Conservation (phyloP, 2,888 invertebrate genomes). For the Lasius fuliginosus region DNA sequence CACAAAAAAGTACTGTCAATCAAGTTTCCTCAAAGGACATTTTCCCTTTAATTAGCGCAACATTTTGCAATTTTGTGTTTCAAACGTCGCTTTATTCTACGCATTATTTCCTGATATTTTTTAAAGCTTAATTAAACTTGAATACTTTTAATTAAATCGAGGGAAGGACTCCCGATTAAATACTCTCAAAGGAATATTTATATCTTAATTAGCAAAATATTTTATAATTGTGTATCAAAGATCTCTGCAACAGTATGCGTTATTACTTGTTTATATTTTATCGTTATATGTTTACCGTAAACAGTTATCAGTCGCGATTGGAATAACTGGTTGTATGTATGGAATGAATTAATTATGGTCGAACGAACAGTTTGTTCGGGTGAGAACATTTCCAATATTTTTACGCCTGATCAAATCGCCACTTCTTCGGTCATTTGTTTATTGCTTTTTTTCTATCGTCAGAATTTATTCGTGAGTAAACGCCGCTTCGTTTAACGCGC, state of each 20-base stretch:
- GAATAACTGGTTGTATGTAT: conserved; percentile 10
- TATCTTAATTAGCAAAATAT: conserved; percentile 8
- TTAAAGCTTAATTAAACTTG: conserved; percentile 34
- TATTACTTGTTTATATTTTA: neutral
- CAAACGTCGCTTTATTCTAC: neutral
- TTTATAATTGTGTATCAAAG: conserved; percentile 12
- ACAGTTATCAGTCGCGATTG: neutral
- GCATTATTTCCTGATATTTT: neutral
- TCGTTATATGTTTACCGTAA: conserved; percentile 4
- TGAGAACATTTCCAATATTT: conserved; percentile 48
- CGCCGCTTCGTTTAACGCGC: conserved; percentile 48
- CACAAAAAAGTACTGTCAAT: neutral
- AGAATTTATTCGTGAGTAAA: conserved; percentile 51
- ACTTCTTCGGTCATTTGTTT: conserved; percentile 49
- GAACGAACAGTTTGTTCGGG: conserved; percentile 19
- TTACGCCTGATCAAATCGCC: conserved; percentile 39
- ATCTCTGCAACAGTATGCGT: neutral
- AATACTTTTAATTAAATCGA: conserved; percentile 38
- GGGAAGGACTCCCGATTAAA: neutral
- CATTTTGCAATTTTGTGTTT: neutral
- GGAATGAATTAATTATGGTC: conserved; percentile 50
- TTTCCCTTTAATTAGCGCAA: conserved; percentile 23
- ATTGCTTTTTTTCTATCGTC: conserved; percentile 43
- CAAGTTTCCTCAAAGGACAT: neutral
- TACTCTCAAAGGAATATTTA: neutral